Evolutionary conservation across 2,888 invertebrate species (phyloP).

Genomic region (Protula sp.): DNA sequence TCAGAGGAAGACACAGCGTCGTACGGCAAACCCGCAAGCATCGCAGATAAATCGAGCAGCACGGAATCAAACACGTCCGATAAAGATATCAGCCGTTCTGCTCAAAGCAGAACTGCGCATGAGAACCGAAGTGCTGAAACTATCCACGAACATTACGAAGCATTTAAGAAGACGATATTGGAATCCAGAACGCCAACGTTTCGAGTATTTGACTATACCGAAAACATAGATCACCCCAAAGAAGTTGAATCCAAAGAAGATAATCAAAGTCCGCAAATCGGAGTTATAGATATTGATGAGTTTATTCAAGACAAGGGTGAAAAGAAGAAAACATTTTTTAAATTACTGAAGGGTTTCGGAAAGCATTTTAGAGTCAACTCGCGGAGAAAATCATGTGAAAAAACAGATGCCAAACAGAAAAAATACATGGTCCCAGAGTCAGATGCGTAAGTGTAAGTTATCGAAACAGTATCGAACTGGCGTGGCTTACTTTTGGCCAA

Average conservation of each 20-base stretch:
- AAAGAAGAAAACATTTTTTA: background rate
- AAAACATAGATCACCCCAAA: background rate
- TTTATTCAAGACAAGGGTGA: background rate
- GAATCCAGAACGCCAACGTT: no score
- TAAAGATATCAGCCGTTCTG: background rate
- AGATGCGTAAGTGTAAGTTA: no score
- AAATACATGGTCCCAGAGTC: no score
- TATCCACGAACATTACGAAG: background rate
- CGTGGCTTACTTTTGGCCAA: no score
- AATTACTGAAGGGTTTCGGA: background rate
- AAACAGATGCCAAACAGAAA: background rate
- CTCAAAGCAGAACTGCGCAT: background rate
- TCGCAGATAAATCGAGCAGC: no score
- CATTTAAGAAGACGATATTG: background rate
- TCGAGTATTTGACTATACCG: background rate
- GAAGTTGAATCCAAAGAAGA: no score
- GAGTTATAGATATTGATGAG: background rate
- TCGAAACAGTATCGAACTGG: no score
- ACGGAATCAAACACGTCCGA: background rate
- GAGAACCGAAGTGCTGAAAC: background rate
- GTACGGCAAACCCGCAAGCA: no score
- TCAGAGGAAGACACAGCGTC: no score
- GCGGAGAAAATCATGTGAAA: background rate
- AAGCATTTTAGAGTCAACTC: constrained; percentile 4
- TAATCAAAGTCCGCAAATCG: no score